Conservation (phyloP, 1,140 invertebrate genomes). For the Hyposmocoma kahamanoa region DNA sequence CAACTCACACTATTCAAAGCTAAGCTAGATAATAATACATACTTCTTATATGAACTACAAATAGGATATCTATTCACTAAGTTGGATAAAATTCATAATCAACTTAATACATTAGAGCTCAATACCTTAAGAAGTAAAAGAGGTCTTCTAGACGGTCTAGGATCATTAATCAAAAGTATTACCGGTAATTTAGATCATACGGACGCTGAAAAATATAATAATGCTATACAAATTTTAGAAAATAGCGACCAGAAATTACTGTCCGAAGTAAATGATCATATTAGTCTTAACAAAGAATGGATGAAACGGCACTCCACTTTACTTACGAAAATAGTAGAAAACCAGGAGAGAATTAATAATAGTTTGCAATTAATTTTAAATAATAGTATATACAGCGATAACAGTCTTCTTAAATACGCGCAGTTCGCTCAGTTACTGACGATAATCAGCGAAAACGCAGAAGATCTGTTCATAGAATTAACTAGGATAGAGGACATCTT, state of each 20-base stretch:
- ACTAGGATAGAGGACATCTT: slow-evolving; percentile 8
- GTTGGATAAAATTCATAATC: not conserved
- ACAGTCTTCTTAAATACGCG: slow-evolving; percentile 3
- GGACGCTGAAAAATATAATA: not conserved
- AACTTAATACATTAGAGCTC: not conserved
- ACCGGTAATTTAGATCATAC: slow-evolving; percentile 4
- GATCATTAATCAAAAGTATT: slow-evolving; percentile 2
- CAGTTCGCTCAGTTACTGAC: slow-evolving; percentile 2
- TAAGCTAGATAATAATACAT: not conserved
- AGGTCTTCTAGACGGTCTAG: slow-evolving; percentile 3
- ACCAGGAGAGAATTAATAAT: not conserved
- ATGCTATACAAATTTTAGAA: not conserved
- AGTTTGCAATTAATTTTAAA: not conserved
- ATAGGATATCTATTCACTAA: not conserved
- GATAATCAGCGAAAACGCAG: slow-evolving; percentile 5
- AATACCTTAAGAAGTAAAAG: not conserved
- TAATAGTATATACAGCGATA: not conserved
- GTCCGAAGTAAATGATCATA: not conserved
- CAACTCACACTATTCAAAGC: not conserved
- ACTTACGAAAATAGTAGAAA: not conserved
- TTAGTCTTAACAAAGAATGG: not conserved
- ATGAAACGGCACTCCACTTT: not conserved
- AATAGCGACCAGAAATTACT: not conserved
- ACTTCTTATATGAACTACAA: not conserved
- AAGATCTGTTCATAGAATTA: slow-evolving; percentile 3